Evolutionary conservation across 2,113 vertebrate species (phyloP).

Genomic region (Daboia siamensis): DNA sequence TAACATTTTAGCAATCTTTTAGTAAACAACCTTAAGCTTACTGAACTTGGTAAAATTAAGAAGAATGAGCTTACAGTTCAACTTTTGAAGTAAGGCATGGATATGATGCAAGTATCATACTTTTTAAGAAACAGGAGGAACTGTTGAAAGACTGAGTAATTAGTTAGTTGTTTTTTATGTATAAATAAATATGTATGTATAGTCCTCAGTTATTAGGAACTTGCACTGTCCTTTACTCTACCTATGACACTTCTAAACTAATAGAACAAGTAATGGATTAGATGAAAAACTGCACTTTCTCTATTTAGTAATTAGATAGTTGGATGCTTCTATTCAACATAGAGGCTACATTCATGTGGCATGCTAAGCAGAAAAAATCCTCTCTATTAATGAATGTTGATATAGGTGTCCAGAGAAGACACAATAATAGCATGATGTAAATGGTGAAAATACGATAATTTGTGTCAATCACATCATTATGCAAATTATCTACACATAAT

Average conservation of each 20-base stretch:
- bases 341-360: neutral
- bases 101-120: neutral
- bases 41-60: neutral
- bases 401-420: neutral
- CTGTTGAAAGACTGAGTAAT: rapidly evolving
- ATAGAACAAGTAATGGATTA: neutral
- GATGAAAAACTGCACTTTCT: neutral
- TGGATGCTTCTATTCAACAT: neutral
- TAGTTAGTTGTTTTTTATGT: neutral
- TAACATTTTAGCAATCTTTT: constrained; percentile 15
- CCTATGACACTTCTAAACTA: neutral
- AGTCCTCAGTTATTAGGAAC: neutral
- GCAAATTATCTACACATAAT: neutral
- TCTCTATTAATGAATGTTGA: neutral
- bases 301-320: neutral
- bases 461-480: neutral
- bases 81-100: neutral
- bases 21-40: constrained; percentile 23
- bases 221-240: neutral
- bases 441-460: neutral
- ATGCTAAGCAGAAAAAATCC: neutral
- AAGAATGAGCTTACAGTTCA: neutral
- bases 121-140: neutral
- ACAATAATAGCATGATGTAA: neutral
- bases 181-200: neutral